Conservation (phyloP, 2,797 vertebrate genomes). For the Jordanella pulchra region DNA sequence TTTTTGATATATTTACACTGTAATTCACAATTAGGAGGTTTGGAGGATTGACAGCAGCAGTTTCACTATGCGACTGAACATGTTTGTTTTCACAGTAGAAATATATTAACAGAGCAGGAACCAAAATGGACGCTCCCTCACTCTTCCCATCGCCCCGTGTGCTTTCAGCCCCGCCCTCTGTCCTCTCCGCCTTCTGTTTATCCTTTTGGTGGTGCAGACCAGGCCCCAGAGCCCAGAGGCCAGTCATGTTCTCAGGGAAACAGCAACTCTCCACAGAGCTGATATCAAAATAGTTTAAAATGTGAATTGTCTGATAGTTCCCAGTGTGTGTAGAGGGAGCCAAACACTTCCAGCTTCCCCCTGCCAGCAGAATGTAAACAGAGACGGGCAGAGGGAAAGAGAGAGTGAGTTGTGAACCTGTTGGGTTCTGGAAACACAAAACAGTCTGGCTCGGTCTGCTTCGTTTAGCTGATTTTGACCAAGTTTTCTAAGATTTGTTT, state of each 20-base stretch:
- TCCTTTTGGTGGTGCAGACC: slow-evolving; percentile 70
- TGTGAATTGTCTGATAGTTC: slow-evolving; percentile 77
- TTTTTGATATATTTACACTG: slow-evolving; percentile 2
- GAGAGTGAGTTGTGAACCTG: slow-evolving; percentile 59
- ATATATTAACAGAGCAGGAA: slow-evolving; percentile 14
- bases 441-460: slow-evolving; percentile 13
- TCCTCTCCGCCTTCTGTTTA: slow-evolving; percentile 73
- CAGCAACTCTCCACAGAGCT: slow-evolving; percentile 79
- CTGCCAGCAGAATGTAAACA: slow-evolving; percentile 77
- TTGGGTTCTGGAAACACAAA: slow-evolving; percentile 51
- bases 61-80: slow-evolving; percentile 2
- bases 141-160: slow-evolving; percentile 29
- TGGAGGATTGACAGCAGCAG: neutral
- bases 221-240: slow-evolving; percentile 74
- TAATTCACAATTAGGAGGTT: slow-evolving; percentile 12
- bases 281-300: slow-evolving; percentile 82
- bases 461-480: slow-evolving; percentile 19
- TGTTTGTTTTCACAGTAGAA: slow-evolving; percentile 34
- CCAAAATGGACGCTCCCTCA: neutral
- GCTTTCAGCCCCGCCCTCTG: slow-evolving; percentile 38
- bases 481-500: slow-evolving; percentile 15
- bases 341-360: slow-evolving; percentile 78
- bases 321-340: slow-evolving; percentile 69
- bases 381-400: slow-evolving; percentile 34
- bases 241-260: slow-evolving; percentile 77